A percentile compares a stretch with the other conserved stretches of the same genome.
Conservation (phyloP, 2,113 vertebrate species). For the Paracanthobrama guichenoti region DNA sequence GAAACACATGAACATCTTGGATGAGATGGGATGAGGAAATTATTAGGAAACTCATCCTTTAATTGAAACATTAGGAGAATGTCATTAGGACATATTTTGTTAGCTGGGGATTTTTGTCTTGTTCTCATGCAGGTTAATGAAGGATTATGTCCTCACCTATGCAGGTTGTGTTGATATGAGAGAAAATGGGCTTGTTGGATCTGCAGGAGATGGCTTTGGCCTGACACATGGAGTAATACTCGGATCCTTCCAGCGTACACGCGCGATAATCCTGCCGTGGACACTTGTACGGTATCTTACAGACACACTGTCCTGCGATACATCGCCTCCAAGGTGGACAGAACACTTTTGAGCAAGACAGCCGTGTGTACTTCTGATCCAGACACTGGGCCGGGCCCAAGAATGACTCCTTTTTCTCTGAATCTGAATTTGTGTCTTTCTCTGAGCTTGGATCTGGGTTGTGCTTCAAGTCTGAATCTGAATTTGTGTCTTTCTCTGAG, state of each 20-base stretch:
- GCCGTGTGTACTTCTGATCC: constrained; percentile 68
- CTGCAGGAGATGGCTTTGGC: constrained; percentile 78
- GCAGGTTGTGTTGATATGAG: constrained; percentile 61
- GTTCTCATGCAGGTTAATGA: no score
- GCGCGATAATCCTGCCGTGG: constrained; percentile 63
- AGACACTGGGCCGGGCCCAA: constrained; percentile 64
- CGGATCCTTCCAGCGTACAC: constrained; percentile 62
- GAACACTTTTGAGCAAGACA: constrained; percentile 81
- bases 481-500: no score
- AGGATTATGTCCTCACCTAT: constrained; percentile 41
- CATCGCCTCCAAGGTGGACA: constrained; percentile 84
- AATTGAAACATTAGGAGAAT: no score
- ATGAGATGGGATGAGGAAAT: no score
- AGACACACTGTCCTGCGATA: constrained; percentile 69
- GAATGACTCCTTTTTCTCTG: neutral
- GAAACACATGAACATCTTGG: no score
- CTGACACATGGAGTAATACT: constrained; percentile 77
- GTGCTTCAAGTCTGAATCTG: no score
- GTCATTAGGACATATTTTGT: no score
- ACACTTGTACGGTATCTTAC: constrained; percentile 85
- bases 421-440: no score
- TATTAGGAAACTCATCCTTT: no score
- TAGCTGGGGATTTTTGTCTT: no score
- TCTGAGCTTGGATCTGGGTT: neutral
- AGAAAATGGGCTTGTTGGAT: constrained; percentile 63